phyloP scores from a whole-genome alignment of 1,140 invertebrate genomes.

The Neoseiulus cucumeris region DNA sequence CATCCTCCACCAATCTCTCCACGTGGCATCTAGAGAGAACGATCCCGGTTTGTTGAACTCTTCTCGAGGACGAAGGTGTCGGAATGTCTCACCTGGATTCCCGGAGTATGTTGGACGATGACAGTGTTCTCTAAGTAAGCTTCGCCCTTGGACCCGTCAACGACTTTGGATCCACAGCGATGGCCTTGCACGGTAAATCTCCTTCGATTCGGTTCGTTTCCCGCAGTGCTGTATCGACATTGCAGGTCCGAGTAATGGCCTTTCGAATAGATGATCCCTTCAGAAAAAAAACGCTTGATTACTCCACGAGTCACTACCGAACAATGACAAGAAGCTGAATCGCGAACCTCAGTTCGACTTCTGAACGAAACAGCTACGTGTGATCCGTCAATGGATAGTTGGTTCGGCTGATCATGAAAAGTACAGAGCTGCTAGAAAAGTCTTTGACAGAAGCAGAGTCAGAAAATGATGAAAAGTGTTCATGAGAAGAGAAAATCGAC shows the following conservation, averaged over 20 bases:
- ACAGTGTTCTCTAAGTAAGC: conserved; percentile 59
- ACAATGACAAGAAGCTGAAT: background rate
- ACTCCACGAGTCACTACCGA: background rate
- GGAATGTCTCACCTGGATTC: conserved; percentile 19
- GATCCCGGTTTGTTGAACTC: no score
- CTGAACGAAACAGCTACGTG: background rate
- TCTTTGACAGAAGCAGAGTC: background rate
- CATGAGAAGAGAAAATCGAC: no score
- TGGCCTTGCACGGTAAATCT: background rate
- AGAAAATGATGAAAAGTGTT: no score
- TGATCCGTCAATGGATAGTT: background rate
- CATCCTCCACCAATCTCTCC: no score
- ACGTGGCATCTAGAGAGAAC: no score
- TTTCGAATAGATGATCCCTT: conserved; percentile 3
- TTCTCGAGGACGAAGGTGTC: no score
- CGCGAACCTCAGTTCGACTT: background rate
- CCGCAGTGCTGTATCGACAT: background rate
- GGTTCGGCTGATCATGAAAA: background rate
- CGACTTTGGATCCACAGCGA: background rate
- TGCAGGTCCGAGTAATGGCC: conserved; percentile 4
- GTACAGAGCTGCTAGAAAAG: background rate
- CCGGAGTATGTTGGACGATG: conserved; percentile 53
- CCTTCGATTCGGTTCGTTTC: background rate
- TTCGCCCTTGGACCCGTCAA: conserved; percentile 30
- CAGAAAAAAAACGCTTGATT: background rate